Base-by-base conservation (phyloP, 2,888 invertebrate genomes). In the Scaptomyza polygonia region DNA sequence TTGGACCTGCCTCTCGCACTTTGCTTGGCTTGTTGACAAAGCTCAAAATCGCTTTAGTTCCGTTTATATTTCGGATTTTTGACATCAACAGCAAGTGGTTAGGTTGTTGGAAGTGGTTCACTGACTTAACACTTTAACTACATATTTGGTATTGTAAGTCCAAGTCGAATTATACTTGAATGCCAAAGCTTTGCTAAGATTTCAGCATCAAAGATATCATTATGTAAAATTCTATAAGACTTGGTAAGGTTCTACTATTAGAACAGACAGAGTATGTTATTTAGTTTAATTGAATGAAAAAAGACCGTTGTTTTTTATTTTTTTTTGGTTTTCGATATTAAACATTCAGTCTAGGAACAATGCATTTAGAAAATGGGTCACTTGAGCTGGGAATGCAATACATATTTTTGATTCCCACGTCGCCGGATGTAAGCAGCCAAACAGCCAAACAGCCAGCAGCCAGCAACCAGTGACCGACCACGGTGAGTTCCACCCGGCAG, bases 11-110 rank as follows among this genome's bases (percentile, higher is more conserved):
- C 7, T 11, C 5, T 16, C 16, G 11, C 18, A 47, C 43, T 53
- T 47, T 43, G 43, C 40, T 34, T 27, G 36, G 55, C 61, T 64
- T 75, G 75, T 72, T 72, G 72, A 72, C 72, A 62, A 49, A 71
- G 67, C 72, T 55, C 48, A 45, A 63, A 77, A 73, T 73, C 70
- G 67, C 59, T 67, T 67, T 67, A 77, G 73, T 73, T 73, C 53
- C 73, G 77, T 77, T 77, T 77, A 59, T 73, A 65, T 73, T 77
- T 70, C 61, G 27, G 77, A 71, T 74, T 67, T 69, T 52, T 44
- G 9, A 42, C 53, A 44, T 34, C 34, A 48, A 40, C 25, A 25
- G 18, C 29, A 25, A 39, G 1, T 21, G 30, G 30, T 42, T 47
- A 18, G 27, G 39, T 18, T 47, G 36, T 63, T 27, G 11, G 47